Base-by-base conservation (phyloP, 2,797 vertebrate genomes). In the Scleropages formosus region DNA sequence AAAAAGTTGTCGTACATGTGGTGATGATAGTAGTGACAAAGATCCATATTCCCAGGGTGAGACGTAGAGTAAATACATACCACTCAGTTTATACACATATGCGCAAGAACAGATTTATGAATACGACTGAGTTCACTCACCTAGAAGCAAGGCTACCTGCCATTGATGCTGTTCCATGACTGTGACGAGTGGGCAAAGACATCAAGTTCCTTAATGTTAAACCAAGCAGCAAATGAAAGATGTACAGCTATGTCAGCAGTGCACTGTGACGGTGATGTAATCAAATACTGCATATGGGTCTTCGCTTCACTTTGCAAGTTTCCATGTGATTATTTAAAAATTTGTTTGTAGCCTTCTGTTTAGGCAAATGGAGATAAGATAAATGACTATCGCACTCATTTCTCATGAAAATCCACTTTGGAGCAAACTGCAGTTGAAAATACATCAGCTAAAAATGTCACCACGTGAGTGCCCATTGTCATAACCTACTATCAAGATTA, bases 351-450 rank as follows among this genome's bases (percentile, higher is more conserved):
- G 58, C 61, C 58, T 61, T 71, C 26, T 73, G 58, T 47, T 61
- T 73, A 61, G 11, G 8, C 56, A n/a, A 31, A 73, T 73, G 71
- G 59, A 73, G 73, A 73, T 73, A 39, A 61, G 64, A 65, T 31
- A 15, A n/a, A n/a, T n/a, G n/a, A 39, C 39, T 6, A 31, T 39
- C 2, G 39, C 31, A 31, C 6, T 39, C 31, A 6, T 6, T 39
- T 39, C 31, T 39, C 6, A 39, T 39, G 31, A 31, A 39, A 39
- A 39, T 39, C 2, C 2, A 6, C 2, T 39, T 31, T 39, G 31
- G 6, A 6, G 31, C 31, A 39, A 39, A 39, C 31, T 39, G 31
- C 39, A 6, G 6, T 6, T 2, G 39, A 39, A 6, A 31, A 39
- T 39, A 39, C 39, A 39, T 39, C 6, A 56, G 18, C 53, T 56